A percentile compares a stretch with the other conserved stretches of the same genome.
Conservation (phyloP, 2,113 vertebrate genomes). For the Anoplopoma fimbria region DNA sequence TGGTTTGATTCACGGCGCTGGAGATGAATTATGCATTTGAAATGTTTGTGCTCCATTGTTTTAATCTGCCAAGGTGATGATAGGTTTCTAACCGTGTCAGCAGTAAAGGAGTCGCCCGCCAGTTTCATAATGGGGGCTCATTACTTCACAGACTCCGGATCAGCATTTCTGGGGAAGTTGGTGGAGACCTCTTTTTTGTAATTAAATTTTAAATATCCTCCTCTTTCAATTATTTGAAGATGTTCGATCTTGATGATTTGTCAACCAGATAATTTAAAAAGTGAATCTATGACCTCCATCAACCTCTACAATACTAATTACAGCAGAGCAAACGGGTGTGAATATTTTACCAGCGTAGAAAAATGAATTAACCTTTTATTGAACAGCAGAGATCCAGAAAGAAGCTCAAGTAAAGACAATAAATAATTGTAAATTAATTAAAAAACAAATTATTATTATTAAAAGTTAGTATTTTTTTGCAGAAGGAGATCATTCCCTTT, state of each 20-base stretch:
- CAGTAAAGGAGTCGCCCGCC: constrained; percentile 32
- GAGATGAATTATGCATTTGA: constrained; percentile 49
- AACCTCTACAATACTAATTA: constrained; percentile 3
- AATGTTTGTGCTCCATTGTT: constrained; percentile 57
- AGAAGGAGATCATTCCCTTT: not conserved
- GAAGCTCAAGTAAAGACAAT: not conserved
- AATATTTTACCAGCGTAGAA: not conserved
- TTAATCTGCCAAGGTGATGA: constrained; percentile 57
- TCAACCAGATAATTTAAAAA: constrained; percentile 14
- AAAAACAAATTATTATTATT: no score
- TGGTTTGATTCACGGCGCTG: constrained; percentile 8
- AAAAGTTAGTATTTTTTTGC: no score
- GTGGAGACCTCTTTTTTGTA: constrained; percentile 30
- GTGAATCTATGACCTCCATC: constrained; percentile 12
- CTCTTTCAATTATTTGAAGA: constrained; percentile 21
- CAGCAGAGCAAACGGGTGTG: not conserved
- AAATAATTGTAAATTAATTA: not conserved
- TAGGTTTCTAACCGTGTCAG: constrained; percentile 48
- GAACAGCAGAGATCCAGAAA: not conserved
- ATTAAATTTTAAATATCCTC: constrained; percentile 58
- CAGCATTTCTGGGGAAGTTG: constrained; percentile 49
- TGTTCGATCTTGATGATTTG: constrained; percentile 16
- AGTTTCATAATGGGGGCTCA: constrained; percentile 47
- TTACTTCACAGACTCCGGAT: constrained; percentile 50
- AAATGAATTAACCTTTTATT: not conserved